A percentile compares a stretch with the other conserved stretches of the same genome.
Evolutionary conservation across 2,888 invertebrate species (phyloP).

Genomic region (Xestia sexstrigata): DNA sequence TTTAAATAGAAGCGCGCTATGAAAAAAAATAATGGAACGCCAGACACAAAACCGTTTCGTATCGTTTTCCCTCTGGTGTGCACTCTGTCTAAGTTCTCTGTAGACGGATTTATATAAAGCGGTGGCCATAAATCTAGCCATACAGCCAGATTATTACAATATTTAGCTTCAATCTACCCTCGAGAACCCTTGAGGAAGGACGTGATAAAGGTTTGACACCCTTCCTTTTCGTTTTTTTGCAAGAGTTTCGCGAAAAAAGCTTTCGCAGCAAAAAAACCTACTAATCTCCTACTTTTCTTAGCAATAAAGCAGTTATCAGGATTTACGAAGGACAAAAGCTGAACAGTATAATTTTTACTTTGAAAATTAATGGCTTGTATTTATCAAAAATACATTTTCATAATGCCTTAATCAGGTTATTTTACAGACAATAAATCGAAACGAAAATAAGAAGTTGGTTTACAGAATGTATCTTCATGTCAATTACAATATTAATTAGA

Average conservation of each 20-base stretch:
- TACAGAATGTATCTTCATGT: neutral
- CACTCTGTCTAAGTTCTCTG: neutral
- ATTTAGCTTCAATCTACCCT: constrained; percentile 50
- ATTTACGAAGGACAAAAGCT: neutral
- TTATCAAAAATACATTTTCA: neutral
- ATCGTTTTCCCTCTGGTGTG: neutral
- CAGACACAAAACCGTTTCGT: neutral
- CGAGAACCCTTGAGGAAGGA: constrained; percentile 35
- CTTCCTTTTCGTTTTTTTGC: constrained; percentile 26
- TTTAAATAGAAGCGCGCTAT: neutral
- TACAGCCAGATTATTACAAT: constrained; percentile 51
- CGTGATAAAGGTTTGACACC: constrained; percentile 62
- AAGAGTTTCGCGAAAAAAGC: constrained; percentile 29
- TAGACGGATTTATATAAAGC: constrained; percentile 23
- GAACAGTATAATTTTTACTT: neutral
- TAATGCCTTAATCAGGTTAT: neutral
- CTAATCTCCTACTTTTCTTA: constrained; percentile 10
- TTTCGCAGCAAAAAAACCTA: constrained; percentile 13
- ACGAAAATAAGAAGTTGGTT: neutral
- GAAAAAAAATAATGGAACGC: neutral
- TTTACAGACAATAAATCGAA: neutral
- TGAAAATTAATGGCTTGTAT: neutral
- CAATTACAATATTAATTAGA: neutral
- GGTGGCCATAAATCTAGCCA: constrained; percentile 36
- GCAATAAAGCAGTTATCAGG: constrained; percentile 7